Percentiles rank a stretch among this genome's conserved stretches.
Evolutionary conservation across 2,113 vertebrate species (phyloP).

Genomic region (Oreochromis aureus): DNA sequence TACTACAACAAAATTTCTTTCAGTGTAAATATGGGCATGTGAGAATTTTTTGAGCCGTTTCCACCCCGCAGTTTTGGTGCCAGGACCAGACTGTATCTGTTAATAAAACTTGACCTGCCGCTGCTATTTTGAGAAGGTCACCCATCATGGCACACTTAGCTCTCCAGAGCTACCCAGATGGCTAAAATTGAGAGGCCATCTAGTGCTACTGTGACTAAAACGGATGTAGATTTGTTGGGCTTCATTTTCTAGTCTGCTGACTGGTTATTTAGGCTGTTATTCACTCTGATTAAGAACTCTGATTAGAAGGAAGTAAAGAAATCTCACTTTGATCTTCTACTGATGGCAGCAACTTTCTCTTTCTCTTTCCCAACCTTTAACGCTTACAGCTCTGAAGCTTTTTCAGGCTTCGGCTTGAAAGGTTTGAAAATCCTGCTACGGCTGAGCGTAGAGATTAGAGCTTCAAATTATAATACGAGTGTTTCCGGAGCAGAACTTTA

Average conservation of each 20-base stretch:
- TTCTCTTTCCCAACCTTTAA: neutral
- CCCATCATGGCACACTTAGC: neutral
- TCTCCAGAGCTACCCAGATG: neutral
- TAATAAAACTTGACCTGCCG: neutral
- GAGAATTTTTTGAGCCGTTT: neutral
- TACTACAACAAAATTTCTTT: neutral
- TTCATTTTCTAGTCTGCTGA: neutral
- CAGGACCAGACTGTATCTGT: neutral
- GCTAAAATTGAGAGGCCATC: neutral
- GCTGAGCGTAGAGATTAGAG: neutral
- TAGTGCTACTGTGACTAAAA: neutral
- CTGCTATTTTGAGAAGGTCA: neutral
- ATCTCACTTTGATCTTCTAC: neutral
- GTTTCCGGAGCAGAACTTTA: neutral
- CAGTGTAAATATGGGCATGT: neutral
- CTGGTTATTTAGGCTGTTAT: neutral
- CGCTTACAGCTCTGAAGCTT: neutral
- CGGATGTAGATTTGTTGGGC: neutral
- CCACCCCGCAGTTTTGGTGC: neutral
- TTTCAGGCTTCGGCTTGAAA: neutral
- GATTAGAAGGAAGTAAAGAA: neutral
- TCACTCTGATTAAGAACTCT: neutral
- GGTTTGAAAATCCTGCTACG: neutral
- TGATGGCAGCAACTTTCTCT: neutral
- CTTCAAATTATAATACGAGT: neutral